Evolutionary conservation across 1,140 invertebrate species (phyloP).

Genomic region (Tribolium madens): DNA sequence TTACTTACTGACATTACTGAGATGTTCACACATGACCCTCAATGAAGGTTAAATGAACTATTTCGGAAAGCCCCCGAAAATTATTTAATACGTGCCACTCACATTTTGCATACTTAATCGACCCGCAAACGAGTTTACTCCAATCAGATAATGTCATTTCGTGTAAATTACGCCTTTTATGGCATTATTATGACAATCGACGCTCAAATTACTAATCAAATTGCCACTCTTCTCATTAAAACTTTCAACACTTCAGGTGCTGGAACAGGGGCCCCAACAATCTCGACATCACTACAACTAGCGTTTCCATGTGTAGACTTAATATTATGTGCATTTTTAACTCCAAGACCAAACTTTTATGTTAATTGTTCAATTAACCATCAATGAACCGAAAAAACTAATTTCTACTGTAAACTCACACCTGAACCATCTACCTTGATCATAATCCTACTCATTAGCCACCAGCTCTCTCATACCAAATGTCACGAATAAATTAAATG

Average conservation of each 20-base stretch:
- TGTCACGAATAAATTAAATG: no score
- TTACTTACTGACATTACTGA: conserved; percentile 7
- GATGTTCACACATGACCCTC: conserved; percentile 13
- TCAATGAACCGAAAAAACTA: not conserved
- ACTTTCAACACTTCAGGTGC: not conserved
- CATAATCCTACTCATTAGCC: not conserved
- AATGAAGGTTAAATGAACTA: conserved; percentile 9
- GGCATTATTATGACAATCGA: conserved; percentile 5
- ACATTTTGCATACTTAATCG: not conserved
- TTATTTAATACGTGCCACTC: not conserved
- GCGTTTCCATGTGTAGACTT: not conserved
- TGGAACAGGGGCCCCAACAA: not conserved
- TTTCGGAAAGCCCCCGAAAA: not conserved
- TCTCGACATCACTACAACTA: not conserved
- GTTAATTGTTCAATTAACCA: not conserved
- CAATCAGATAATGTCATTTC: conserved; percentile 8
- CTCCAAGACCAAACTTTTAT: not conserved
- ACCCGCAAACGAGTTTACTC: conserved; percentile 3
- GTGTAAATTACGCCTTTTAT: not conserved
- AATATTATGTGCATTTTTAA: not conserved
- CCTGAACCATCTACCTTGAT: not conserved
- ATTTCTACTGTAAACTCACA: not conserved
- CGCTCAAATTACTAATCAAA: not conserved
- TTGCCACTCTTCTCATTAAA: not conserved
- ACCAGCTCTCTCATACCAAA: not conserved